Evolutionary conservation across 2,797 vertebrate species (phyloP), one percentile per base, ranked within the genome.

Genomic region (Masticophis lateralis): DNA sequence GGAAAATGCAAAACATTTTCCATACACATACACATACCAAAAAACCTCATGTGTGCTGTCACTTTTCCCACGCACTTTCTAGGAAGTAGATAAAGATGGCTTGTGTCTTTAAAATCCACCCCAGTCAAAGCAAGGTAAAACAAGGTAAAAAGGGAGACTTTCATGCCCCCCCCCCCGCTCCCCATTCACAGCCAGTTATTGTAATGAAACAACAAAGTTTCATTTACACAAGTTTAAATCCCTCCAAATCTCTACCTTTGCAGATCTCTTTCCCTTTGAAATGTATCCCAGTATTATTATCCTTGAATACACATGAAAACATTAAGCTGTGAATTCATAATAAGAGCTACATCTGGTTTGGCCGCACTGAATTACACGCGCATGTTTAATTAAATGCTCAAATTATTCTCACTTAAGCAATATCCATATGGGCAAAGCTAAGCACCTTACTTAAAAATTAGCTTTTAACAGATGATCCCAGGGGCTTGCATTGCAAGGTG

Each of bases 391-490:
- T 96, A 97, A 97, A 96, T 90, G 88, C 95, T 95, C 96, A 97
- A 97, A 97, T 97, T 96, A 94, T 94, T 94, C 95, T 94, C 94
- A 97, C 92, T 96, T 97, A 96, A 0, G 97, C 93, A 94, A 95
- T 96, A 96, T 92, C 95, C 96, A 97, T 96, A 93, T 74, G 93
- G 97, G 96, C 95, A 96, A 95, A 96, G 94, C 97, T 89, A 94
- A 95, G 92, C 95, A 96, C 91, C 94, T 95, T 95, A 94, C 89
- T 87, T 92, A 92, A 97, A 96, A 79, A 96, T 94, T 96, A 95
- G 96, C 94, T 95, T 97, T 97, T 97, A 97, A 96, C 90, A 94
- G 93, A 92, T 97, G 97, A 97, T 96, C 97, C 51, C 96, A 93
- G 90, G 94, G 94, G 93, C 92, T 96, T 96, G 89, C 90, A 94